Evolutionary conservation across 1,140 invertebrate genomes (phyloP).

Genomic region (Tetramorium parvispinum): DNA sequence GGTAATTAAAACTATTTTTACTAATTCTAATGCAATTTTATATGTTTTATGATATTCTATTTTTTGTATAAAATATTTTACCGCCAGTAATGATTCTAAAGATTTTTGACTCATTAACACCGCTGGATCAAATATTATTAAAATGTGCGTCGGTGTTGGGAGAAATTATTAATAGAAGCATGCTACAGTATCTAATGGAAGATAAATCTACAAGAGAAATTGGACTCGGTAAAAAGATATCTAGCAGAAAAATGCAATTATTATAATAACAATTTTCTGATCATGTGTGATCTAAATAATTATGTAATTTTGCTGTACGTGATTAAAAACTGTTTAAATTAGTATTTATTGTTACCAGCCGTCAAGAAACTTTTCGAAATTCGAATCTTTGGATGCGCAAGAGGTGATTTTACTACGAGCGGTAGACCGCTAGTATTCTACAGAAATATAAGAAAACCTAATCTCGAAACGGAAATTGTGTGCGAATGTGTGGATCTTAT

Average conservation of each 20-base stretch:
- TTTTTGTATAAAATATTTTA: background rate
- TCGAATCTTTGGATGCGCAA: conserved; percentile 87
- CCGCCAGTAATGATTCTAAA: conserved; percentile 86
- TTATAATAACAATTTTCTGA: background rate
- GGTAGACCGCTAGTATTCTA: conserved; percentile 76
- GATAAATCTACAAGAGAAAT: conserved; percentile 82
- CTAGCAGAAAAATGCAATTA: conserved; percentile 20
- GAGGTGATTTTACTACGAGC: conserved; percentile 86
- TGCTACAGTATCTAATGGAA: conserved; percentile 86
- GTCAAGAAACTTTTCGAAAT: conserved; percentile 87
- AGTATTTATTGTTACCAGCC: conserved; percentile 77
- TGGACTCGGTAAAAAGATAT: conserved; percentile 81
- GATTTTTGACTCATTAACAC: conserved; percentile 87
- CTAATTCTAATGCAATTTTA: background rate
- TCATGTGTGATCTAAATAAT: background rate
- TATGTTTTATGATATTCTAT: background rate
- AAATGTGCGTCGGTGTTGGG: conserved; percentile 88
- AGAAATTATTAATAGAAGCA: conserved; percentile 86
- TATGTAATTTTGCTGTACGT: background rate
- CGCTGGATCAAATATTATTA: conserved; percentile 87
- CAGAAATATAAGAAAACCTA: conserved; percentile 78
- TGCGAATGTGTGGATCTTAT: conserved; percentile 77
- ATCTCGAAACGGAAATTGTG: conserved; percentile 61
- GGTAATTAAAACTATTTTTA: conserved; percentile 67
- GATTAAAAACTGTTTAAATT: background rate